phyloP scores from a whole-genome alignment of 1,140 invertebrate genomes.

The Hylyphantes graminicola region DNA sequence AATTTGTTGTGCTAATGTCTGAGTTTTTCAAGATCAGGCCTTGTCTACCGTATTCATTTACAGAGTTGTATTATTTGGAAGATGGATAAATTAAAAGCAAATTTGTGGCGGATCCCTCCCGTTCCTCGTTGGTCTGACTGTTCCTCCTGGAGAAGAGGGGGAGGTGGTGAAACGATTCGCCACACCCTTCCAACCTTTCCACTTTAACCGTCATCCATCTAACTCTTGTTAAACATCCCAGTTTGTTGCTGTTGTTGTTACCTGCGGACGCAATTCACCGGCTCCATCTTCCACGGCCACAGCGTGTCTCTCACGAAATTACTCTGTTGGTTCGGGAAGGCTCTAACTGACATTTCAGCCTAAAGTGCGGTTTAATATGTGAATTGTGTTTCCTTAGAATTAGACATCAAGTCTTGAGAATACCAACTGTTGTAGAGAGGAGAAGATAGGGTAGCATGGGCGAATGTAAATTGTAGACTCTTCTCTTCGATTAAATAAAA shows the following conservation, averaged over 20 bases:
- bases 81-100: not conserved
- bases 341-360: too few relatives aligned
- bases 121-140: not conserved
- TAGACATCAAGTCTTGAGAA: too few relatives aligned
- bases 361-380: too few relatives aligned
- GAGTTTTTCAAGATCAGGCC: too few relatives aligned
- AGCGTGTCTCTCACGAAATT: not conserved
- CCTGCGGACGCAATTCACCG: conserved; percentile 13
- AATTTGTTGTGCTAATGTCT: too few relatives aligned
- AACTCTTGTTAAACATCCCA: conserved; percentile 47
- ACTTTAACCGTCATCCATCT: conserved; percentile 58
- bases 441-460: too few relatives aligned
- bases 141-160: not conserved
- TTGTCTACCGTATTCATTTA: too few relatives aligned
- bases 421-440: too few relatives aligned
- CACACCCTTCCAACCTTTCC: conserved; percentile 55
- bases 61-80: not conserved
- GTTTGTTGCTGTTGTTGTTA: not conserved
- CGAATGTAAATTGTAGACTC: too few relatives aligned
- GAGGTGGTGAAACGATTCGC: conserved; percentile 28
- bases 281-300: not conserved
- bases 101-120: not conserved
- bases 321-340: too few relatives aligned
- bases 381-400: too few relatives aligned
- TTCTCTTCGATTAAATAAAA: too few relatives aligned